These are phyloP conservation scores for Antheraea assamensis DNA, from an alignment of 2,888 invertebrate genomes.

Conservation along the genomic window DNA sequence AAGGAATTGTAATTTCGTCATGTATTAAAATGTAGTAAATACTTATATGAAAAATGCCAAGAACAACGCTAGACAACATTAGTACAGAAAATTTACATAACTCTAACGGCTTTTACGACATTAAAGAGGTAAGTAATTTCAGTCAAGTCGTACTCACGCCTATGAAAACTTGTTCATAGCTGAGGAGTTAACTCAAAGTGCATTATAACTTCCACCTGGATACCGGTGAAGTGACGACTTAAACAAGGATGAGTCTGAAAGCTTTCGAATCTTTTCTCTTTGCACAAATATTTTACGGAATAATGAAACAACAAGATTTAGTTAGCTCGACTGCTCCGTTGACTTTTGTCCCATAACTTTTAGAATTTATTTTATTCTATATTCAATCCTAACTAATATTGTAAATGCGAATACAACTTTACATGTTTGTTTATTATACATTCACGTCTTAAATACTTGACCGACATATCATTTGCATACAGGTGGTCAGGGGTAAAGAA, in stretches of 20 bases:
- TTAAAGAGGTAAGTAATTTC: slow-evolving; percentile 43
- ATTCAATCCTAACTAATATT: neutral
- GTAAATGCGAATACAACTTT: too few relatives aligned
- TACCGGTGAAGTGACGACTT: slow-evolving; percentile 42
- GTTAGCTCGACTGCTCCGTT: neutral
- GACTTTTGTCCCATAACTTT: neutral
- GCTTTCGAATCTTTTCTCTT: slow-evolving; percentile 51
- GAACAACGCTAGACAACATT: slow-evolving; percentile 20
- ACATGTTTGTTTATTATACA: too few relatives aligned
- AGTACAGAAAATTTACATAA: slow-evolving; percentile 15
- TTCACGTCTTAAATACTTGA: too few relatives aligned
- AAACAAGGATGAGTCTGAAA: slow-evolving; percentile 49
- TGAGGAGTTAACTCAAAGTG: slow-evolving; percentile 58
- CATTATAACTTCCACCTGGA: slow-evolving; percentile 65
- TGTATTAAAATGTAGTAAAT: neutral
- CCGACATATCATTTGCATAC: too few relatives aligned
- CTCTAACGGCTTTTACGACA: slow-evolving; percentile 30
- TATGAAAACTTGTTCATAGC: slow-evolving; percentile 55
- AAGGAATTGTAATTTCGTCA: too few relatives aligned
- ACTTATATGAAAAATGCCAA: neutral
- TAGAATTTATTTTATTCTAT: neutral
- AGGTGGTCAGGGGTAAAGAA: too few relatives aligned
- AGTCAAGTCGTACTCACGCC: slow-evolving; percentile 37
- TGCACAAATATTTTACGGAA: slow-evolving; percentile 38
- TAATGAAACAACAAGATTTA: slow-evolving; percentile 35